Base-by-base conservation (phyloP, 2,888 invertebrate genomes). In the Chalcosyrphus nemorum region DNA sequence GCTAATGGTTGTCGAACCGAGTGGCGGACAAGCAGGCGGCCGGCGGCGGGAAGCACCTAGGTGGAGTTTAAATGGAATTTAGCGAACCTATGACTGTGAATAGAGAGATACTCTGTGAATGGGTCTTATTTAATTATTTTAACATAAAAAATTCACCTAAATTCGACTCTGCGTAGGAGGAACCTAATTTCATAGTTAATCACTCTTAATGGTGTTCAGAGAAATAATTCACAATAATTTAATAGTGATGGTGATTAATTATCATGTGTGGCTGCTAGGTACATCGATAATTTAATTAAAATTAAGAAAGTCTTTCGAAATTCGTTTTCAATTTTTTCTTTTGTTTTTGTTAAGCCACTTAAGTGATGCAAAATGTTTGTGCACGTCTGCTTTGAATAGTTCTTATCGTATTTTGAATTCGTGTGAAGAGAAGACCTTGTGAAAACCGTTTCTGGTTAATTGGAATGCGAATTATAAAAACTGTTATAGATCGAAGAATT, bases 1-100 rank as follows among this genome's bases (percentile, higher is more conserved):
- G 82, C 82, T 82, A 82, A 82, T 82, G 82, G 72, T 41, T 72
- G 71, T 77, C 15, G 52, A 50, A 29, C 27, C 57, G 43, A n/a
- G n/a, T n/a, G n/a, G n/a, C n/a, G n/a, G n/a, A n/a, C n/a, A n/a
- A n/a, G n/a, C n/a, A n/a, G n/a, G 50, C 32, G 19, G 13, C 38
- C 6, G 29, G 15, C 7, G 2, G 35, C 15, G 13, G 15, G 32
- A 17, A 35, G 27, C 4, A 45, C 4, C 17, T 66, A 57, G 65
- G 57, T 66, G 66, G 56, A 75, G 75, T 41, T n/a, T 50, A n/a
- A 75, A 57, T 66, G 65, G 57, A 65, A 66, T 75, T 75, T 66
- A 57, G 75, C 65, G 56, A 75, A 27, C 47, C 50, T 59, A 56
- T 72, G 47, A 17, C 19, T 59, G 45, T 38, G 65, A 32, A n/a